Base-by-base conservation (phyloP, 1,140 invertebrate genomes). In the Monochamus saltuarius region DNA sequence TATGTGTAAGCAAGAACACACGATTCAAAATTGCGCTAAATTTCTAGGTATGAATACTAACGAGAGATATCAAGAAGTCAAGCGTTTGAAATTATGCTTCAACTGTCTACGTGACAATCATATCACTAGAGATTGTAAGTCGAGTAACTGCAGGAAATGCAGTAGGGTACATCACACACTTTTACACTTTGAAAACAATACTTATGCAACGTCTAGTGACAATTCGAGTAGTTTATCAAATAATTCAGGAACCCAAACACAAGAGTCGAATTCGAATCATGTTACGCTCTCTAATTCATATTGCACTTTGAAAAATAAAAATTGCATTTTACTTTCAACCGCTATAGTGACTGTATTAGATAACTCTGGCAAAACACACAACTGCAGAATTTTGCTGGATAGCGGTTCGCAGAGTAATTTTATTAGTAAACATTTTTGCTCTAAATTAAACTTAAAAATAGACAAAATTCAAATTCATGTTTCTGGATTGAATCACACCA, bases 331-430 rank as follows among this genome's bases (percentile, higher is more conserved):
- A 22, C 45, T 64, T 14, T 54, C 61, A 7, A 64, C 61, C 1
- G 61, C 61, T 10, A 7, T 34, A 14, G 50, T 64, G n/a, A 6
- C 22, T 14, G 17, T 61, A 40, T 36, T 29, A 2, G 49, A 65
- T 17, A 8, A 4, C 6, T 1, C 14, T 19, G 40, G 45, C 4
- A 45, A 46, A 50, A 19, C 16, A 13, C 56, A 55, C 40, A 9
- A 42, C 9, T 53, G 55, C 39, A 47, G 57, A 43, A 52, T 51
- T 7, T 47, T 66, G 37, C 51, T 66, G 42, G 61, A 66, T 40
- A 56, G 49, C 14, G 65, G 56, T 0, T 29, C 36, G n/a, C 55
- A 62, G 51, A 52, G 40, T 10, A 58, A 55, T 49, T 62, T 65
- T 49, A 59, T 65, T 1, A 45, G 53, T 10, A 22, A 62, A 13